Conservation (phyloP, 2,113 vertebrate species). For the Phainopepla nitens region DNA sequence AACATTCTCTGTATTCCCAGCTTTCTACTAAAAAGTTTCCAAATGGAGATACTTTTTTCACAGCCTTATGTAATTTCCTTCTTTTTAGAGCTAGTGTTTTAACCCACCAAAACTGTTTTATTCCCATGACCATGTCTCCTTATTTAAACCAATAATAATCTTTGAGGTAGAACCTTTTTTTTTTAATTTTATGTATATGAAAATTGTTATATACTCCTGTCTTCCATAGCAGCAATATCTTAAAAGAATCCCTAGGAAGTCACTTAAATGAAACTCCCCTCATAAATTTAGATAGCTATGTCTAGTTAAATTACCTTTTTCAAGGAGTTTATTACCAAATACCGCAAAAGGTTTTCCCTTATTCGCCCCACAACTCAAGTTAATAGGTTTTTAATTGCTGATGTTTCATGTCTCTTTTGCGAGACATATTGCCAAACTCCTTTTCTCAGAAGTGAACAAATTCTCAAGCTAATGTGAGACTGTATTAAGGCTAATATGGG, state of each 20-base stretch:
- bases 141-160: neutral
- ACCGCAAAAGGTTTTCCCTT: conserved; percentile 43
- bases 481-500: neutral
- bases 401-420: conserved; percentile 5
- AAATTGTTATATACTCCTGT: neutral
- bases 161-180: neutral
- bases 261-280: conserved; percentile 13
- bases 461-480: neutral
- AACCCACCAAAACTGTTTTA: neutral
- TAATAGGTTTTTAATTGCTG: conserved; percentile 53
- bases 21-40: neutral
- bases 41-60: neutral
- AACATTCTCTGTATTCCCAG: neutral
- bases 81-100: neutral
- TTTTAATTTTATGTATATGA: neutral
- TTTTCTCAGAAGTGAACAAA: neutral
- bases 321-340: conserved; percentile 45
- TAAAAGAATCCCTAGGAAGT: conserved; percentile 29
- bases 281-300: conserved; percentile 50
- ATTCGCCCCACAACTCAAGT: neutral
- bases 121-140: neutral
- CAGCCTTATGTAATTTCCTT: neutral
- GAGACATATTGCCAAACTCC: conserved; percentile 12
- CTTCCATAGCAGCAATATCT: neutral
- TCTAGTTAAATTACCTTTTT: conserved; percentile 35